Conservation (phyloP, 2,888 invertebrate species). For the Sphinx pinastri region DNA sequence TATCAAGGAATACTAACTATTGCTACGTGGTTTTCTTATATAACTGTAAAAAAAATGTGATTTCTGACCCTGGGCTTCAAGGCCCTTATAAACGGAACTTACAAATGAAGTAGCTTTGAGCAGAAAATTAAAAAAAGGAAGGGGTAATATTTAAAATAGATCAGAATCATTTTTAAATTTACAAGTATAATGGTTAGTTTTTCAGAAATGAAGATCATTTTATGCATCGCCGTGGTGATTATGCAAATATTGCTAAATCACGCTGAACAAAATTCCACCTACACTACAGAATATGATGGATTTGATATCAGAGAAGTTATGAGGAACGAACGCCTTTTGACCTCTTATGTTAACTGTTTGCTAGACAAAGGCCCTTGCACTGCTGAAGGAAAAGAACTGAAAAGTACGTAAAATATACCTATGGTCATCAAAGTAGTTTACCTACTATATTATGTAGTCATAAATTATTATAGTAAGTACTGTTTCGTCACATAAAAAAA, state of each 20-base stretch:
- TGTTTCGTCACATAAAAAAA: background rate
- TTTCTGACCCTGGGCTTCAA: too few relatives aligned
- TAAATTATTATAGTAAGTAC: too few relatives aligned
- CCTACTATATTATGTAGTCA: too few relatives aligned
- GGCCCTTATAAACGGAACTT: too few relatives aligned
- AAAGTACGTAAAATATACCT: constrained; percentile 73
- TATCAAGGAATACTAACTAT: too few relatives aligned
- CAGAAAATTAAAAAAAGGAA: too few relatives aligned
- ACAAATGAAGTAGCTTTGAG: too few relatives aligned
- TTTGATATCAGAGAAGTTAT: constrained; percentile 89
- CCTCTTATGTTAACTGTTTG: constrained; percentile 88
- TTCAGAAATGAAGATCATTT: constrained; percentile 24
- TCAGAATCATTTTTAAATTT: too few relatives aligned
- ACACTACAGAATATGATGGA: constrained; percentile 89
- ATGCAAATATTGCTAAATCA: constrained; percentile 24
- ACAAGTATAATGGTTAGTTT: background rate
- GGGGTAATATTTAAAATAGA: too few relatives aligned
- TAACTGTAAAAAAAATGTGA: too few relatives aligned
- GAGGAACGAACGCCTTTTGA: constrained; percentile 86
- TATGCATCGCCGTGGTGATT: constrained; percentile 38
- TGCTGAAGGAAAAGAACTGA: constrained; percentile 88
- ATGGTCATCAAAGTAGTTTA: constrained; percentile 25
- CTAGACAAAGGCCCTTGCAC: constrained; percentile 87
- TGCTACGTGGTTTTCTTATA: too few relatives aligned
- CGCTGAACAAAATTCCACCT: constrained; percentile 55